Conservation (phyloP, 2,888 invertebrate species). For the Machimus atricapillus region DNA sequence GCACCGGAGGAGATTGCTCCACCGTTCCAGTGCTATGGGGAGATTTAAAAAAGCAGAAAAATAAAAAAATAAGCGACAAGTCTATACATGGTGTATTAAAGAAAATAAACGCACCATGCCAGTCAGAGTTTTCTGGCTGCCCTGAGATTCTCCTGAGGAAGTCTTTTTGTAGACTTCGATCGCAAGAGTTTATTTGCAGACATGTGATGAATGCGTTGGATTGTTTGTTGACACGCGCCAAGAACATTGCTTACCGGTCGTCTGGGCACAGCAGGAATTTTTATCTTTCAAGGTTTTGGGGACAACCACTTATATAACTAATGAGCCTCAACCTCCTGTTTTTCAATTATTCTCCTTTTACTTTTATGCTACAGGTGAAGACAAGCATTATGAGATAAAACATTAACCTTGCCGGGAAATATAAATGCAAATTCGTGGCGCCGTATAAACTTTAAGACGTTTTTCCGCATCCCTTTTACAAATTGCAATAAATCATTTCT, state of each 20-base stretch:
- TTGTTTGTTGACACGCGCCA: conserved; percentile 20
- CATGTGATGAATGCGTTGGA: background rate
- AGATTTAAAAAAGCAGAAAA: background rate
- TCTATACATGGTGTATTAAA: conserved; percentile 25
- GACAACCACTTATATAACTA: background rate
- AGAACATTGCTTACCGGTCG: background rate
- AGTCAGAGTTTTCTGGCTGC: background rate
- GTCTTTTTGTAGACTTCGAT: background rate
- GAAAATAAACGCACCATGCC: conserved; percentile 8
- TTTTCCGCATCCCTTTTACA: background rate
- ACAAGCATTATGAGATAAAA: background rate
- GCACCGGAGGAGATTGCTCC: background rate
- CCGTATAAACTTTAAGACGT: background rate
- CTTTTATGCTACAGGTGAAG: background rate
- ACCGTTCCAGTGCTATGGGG: background rate
- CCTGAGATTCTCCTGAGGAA: background rate
- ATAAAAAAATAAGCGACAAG: conserved; percentile 6
- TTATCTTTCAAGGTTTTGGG: background rate
- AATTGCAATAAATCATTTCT: background rate
- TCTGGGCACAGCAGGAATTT: background rate
- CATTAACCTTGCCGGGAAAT: background rate
- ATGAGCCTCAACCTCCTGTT: background rate
- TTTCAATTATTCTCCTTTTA: background rate
- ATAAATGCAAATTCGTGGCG: background rate
- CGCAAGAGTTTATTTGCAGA: background rate